Conservation (phyloP, 2,113 vertebrate genomes). For the Sylvia atricapilla region DNA sequence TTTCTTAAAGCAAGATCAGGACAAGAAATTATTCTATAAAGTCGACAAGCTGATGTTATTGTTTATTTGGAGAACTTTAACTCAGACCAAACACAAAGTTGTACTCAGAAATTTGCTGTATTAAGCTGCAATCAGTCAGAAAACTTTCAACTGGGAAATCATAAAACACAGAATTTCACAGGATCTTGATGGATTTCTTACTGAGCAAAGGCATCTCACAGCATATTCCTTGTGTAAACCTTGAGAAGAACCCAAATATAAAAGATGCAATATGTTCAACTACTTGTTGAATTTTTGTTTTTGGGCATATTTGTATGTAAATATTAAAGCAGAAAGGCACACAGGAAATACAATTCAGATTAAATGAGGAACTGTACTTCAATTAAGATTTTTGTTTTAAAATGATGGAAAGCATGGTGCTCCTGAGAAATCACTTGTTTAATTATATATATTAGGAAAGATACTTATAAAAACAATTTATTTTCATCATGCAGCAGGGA, state of each 20-base stretch:
- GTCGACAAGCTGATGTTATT: neutral
- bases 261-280: neutral
- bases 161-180: neutral
- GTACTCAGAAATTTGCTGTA: neutral
- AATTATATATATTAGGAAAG: neutral
- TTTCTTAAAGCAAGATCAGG: slow-evolving; percentile 9
- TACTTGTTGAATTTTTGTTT: neutral
- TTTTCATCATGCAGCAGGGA: neutral
- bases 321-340: neutral
- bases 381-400: neutral
- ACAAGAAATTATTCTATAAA: slow-evolving; percentile 26
- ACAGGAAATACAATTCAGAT: neutral
- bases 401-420: neutral
- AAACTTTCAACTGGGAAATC: neutral
- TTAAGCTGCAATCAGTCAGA: neutral
- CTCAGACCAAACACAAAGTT: neutral
- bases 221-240: neutral
- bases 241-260: neutral
- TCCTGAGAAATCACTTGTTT: neutral
- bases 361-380: neutral
- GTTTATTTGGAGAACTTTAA: slow-evolving; percentile 36
- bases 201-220: neutral
- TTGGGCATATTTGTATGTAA: neutral
- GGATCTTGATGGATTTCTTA: neutral
- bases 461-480: neutral